phyloP scores from a whole-genome alignment of 2,113 vertebrate species.

The Gallinago paraguaiae region DNA sequence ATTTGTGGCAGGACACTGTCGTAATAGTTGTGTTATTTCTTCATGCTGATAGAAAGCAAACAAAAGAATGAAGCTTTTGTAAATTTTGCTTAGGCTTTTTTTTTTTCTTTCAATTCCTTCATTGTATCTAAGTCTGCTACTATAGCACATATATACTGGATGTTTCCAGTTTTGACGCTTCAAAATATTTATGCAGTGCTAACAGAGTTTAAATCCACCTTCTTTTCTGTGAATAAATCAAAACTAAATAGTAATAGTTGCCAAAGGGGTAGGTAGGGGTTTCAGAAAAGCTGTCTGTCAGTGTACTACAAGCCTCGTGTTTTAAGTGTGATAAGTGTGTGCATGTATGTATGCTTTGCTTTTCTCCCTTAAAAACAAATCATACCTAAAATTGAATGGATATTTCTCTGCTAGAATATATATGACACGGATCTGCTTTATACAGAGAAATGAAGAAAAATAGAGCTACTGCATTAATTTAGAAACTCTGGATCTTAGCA shows the following conservation, averaged over 20 bases:
- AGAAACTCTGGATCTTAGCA: background rate
- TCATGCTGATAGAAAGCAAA: background rate
- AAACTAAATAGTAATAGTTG: background rate
- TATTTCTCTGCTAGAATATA: background rate
- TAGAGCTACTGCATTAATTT: background rate
- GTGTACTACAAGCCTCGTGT: background rate
- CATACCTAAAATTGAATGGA: background rate
- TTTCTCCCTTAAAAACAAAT: background rate
- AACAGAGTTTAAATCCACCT: background rate
- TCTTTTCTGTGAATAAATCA: background rate
- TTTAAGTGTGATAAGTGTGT: background rate
- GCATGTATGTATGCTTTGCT: background rate
- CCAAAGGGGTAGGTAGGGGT: background rate
- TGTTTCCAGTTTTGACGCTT: background rate
- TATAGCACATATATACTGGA: background rate
- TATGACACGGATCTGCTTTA: background rate
- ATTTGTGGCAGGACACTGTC: background rate
- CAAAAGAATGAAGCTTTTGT: background rate
- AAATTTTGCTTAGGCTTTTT: background rate
- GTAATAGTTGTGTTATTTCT: background rate
- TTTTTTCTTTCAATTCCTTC: background rate
- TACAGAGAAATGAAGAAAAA: background rate
- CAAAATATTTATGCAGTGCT: background rate
- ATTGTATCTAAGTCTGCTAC: background rate
- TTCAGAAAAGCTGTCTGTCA: background rate